phyloP scores from a whole-genome alignment of 2,797 vertebrate genomes.

The Sebastes variabilis region DNA sequence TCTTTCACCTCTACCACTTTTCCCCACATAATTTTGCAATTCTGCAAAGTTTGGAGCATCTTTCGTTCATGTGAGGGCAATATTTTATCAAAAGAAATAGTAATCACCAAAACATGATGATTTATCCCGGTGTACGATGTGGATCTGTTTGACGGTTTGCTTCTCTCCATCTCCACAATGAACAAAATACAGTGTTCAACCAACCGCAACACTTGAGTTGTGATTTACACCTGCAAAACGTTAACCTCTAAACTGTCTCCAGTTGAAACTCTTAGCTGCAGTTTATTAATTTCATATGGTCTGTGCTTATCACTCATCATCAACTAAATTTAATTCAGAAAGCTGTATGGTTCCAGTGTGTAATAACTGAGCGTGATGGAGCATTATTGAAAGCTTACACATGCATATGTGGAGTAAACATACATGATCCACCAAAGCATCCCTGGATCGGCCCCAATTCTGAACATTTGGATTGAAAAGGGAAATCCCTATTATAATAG shows the following conservation, averaged over 20 bases:
- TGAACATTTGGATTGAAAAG: not conserved
- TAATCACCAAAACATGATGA: not conserved
- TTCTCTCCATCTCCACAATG: not conserved
- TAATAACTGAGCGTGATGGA: rapidly evolving
- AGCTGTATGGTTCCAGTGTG: not conserved
- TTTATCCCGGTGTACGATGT: not conserved
- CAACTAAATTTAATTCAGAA: no score
- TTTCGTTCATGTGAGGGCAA: not conserved
- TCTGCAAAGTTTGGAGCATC: not conserved
- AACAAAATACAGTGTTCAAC: not conserved
- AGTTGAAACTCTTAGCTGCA: no score
- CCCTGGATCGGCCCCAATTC: not conserved
- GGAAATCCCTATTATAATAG: not conserved
- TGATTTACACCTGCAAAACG: not conserved
- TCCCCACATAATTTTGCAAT: not conserved
- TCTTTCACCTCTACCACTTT: not conserved
- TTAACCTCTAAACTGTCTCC: no score
- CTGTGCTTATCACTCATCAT: not conserved
- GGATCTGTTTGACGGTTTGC: not conserved
- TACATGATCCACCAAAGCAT: not conserved
- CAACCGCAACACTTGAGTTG: not conserved
- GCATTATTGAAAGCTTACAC: not conserved
- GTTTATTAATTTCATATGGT: no score
- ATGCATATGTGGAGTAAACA: not conserved
- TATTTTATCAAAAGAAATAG: not conserved